Conservation (phyloP, 2,113 vertebrate genomes). For the Pseudorasbora parva region DNA sequence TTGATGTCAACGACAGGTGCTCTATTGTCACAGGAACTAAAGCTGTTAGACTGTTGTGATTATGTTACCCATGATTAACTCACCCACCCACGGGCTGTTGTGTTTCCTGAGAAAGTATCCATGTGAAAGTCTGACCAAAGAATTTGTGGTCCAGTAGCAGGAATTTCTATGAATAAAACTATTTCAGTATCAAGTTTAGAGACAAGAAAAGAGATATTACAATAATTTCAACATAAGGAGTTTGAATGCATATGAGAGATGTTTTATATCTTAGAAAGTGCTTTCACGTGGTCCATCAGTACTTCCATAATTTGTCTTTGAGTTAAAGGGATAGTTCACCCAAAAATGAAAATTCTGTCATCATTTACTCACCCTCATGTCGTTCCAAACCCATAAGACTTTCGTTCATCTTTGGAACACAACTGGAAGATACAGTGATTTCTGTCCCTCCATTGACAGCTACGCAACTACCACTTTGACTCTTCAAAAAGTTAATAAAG, state of each 20-base stretch:
- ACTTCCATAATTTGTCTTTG: not conserved
- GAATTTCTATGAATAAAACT: not conserved
- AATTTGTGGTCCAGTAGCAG: not conserved
- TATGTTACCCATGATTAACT: slow-evolving; percentile 31
- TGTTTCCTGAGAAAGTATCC: not conserved
- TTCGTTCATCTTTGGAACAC: too few relatives aligned
- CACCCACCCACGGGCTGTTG: slow-evolving; percentile 6
- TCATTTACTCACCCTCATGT: too few relatives aligned
- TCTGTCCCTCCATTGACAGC: too few relatives aligned
- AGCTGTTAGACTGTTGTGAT: slow-evolving; percentile 15
- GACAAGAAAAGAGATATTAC: not conserved
- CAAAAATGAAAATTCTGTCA: too few relatives aligned
- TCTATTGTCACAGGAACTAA: slow-evolving; percentile 18
- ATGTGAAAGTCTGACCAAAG: slow-evolving; percentile 10
- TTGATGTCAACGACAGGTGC: slow-evolving; percentile 16
- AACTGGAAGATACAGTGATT: too few relatives aligned
- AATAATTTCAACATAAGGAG: not conserved
- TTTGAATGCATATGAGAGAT: slow-evolving; percentile 4
- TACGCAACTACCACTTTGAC: too few relatives aligned
- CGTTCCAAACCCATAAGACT: too few relatives aligned
- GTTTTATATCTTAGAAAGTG: not conserved
- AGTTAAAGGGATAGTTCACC: not conserved
- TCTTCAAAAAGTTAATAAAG: too few relatives aligned
- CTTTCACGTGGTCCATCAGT: not conserved
- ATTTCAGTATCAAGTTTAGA: not conserved